These are phyloP conservation scores for Trachelus stipa DNA, from an alignment of 2,888 invertebrate genomes.

Conservation along the genomic window DNA sequence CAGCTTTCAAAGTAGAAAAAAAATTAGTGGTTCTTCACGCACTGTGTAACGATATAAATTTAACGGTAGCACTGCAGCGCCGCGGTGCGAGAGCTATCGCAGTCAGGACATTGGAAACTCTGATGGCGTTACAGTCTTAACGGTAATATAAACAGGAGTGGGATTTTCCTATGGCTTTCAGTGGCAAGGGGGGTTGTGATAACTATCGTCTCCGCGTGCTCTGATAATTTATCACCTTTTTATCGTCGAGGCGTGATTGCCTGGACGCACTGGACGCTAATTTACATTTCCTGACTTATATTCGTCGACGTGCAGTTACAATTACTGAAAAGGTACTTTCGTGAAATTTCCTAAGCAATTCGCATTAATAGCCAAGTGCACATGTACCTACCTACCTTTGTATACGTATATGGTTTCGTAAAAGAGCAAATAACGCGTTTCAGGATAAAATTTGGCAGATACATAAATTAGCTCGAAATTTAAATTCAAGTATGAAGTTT, in stretches of 20 bases:
- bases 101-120: not conserved
- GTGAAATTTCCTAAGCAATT: not conserved
- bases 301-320: constrained; percentile 18
- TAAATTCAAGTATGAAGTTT: not conserved
- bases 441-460: not conserved
- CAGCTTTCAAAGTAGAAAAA: not conserved
- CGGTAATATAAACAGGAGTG: not conserved
- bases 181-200: constrained; percentile 27
- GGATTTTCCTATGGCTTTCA: constrained; percentile 1
- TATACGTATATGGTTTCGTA: not conserved
- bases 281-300: constrained; percentile 40
- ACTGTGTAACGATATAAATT: not conserved
- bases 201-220: constrained; percentile 37
- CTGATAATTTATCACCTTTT: constrained; percentile 49
- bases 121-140: not conserved
- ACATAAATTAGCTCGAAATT: not conserved
- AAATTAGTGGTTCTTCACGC: not conserved
- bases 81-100: not conserved
- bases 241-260: constrained; percentile 47
- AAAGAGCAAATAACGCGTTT: not conserved
- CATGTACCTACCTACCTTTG: not conserved
- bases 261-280: constrained; percentile 39
- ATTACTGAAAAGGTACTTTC: constrained; percentile 23
- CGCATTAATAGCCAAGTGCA: not conserved
- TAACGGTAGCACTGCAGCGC: not conserved